Evolutionary conservation across 2,888 invertebrate genomes (phyloP).

Genomic region (Ochlodes sylvanus): DNA sequence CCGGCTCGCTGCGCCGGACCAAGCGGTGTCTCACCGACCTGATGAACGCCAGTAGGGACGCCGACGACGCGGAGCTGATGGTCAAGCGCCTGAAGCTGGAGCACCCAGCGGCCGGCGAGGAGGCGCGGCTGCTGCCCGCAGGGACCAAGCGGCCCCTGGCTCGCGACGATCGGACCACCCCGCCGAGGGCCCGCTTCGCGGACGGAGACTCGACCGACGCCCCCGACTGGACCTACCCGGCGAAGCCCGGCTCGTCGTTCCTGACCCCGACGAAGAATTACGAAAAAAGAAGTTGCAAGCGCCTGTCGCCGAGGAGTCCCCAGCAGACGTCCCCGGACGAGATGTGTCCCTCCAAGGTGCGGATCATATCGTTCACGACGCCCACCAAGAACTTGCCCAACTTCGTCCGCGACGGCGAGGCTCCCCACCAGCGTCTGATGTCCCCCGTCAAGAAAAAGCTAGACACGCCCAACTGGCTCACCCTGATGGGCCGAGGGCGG

Average conservation of each 20-base stretch:
- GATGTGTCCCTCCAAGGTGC: slow-evolving; percentile 54
- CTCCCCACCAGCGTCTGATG: slow-evolving; percentile 89
- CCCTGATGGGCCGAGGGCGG: slow-evolving; percentile 58
- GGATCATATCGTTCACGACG: slow-evolving; percentile 68
- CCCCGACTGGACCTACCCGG: slow-evolving; percentile 57
- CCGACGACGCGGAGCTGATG: slow-evolving; percentile 50
- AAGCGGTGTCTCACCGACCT: slow-evolving; percentile 75
- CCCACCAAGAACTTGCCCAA: slow-evolving; percentile 91
- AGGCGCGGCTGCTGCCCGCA: slow-evolving; percentile 49
- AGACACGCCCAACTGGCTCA: slow-evolving; percentile 90
- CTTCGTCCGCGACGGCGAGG: slow-evolving; percentile 90
- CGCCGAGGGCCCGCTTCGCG: too few species aligned
- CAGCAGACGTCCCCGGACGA: slow-evolving; percentile 52
- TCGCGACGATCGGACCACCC: slow-evolving; percentile 49
- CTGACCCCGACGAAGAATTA: slow-evolving; percentile 70
- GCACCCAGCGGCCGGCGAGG: slow-evolving; percentile 41
- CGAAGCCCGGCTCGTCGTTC: slow-evolving; percentile 61
- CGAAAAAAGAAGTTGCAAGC: slow-evolving; percentile 55
- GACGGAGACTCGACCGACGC: slow-evolving; percentile 39
- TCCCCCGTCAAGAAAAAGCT: slow-evolving; percentile 88
- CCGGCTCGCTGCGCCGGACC: slow-evolving; percentile 51
- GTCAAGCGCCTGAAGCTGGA: slow-evolving; percentile 60
- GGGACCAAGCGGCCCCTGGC: slow-evolving; percentile 62
- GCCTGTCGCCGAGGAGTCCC: slow-evolving; percentile 60
- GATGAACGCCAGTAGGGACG: slow-evolving; percentile 61